A percentile compares a stretch with the other conserved stretches of the same genome.
phyloP scores from a whole-genome alignment of 2,113 vertebrate species.

The Podarcis cretensis region DNA sequence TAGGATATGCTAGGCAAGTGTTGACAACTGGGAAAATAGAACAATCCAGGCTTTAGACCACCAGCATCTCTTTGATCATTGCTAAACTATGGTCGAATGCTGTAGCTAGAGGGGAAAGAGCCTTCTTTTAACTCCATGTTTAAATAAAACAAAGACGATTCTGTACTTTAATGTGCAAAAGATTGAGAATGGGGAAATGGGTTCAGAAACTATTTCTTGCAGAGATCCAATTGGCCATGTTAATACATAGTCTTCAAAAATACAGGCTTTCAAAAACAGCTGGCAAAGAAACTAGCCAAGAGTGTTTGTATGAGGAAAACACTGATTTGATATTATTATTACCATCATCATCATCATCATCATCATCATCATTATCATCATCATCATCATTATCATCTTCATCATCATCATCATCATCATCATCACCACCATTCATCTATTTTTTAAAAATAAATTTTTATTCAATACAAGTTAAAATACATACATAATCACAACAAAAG shows the following conservation, averaged over 20 bases:
- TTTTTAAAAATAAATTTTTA: too few species aligned
- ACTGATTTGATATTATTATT: background rate
- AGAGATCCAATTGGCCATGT: constrained; percentile 10
- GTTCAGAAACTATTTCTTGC: constrained; percentile 24
- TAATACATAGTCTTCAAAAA: constrained; percentile 1
- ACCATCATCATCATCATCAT: accelerated
- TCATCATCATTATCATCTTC: too few species aligned
- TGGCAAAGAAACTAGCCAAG: background rate
- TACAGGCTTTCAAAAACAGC: constrained; percentile 19
- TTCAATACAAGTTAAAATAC: too few species aligned
- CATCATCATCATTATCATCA: too few species aligned
- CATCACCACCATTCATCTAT: too few species aligned
- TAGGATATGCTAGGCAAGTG: constrained; percentile 34
- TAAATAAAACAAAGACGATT: constrained; percentile 30
- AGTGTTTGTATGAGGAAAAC: too few species aligned
- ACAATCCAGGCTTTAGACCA: constrained; percentile 41
- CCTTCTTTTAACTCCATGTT: constrained; percentile 10
- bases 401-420: too few species aligned
- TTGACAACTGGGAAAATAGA: constrained; percentile 35
- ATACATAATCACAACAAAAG: too few species aligned
- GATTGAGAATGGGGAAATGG: background rate
- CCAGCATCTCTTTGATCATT: constrained; percentile 38
- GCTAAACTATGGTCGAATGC: constrained; percentile 13
- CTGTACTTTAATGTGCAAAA: background rate
- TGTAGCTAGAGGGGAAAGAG: constrained; percentile 30